Evolutionary conservation across 1,140 invertebrate genomes (phyloP), one percentile per base, ranked within the genome.

Genomic region (Cotesia glomerata): DNA sequence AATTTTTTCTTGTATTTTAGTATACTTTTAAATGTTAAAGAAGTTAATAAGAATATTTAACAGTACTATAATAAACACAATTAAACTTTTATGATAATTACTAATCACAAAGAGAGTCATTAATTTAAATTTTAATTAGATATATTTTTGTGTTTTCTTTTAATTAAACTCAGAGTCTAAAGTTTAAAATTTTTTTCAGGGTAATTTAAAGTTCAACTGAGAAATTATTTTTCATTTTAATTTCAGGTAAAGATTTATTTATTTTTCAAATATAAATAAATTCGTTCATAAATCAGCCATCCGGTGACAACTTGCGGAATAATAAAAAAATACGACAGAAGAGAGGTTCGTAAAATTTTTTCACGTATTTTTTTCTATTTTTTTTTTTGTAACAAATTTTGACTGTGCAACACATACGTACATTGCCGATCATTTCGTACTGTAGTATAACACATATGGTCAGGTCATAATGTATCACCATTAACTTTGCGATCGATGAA

Each of bases 401-500:
- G 39, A 45, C 39, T 45, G 39, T 18, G 14, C n/a, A 5, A 66
- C 13, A 52, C 7, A 8, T 52, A 18, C 26, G 49, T 52, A 49
- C 16, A 0, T 11, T 52, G 11, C 7, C 65, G 34, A 34, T 18
- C 65, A 67, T 32, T 56, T 16, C n/a, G 16, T n/a, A 56, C 52
- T 56, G 52, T 5, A 64, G 13, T 64, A 13, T 49, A 45, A 26
- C 52, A 14, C 68, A 70, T 35, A 69, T 70, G 49, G 26, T 35
- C 49, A 11, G 14, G 45, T 26, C 61, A 66, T 75, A 71, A 75
- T 75, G 71, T 71, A 75, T 75, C 61, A 73, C 68, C 67, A 69
- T 75, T 70, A 75, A 65, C 70, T 18, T 66, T 54, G 35, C 62
- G 63, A 72, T 75, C 74, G 74, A 66, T 72, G 71, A 75, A 73